Base-by-base conservation (phyloP, 2,113 vertebrate species). In the Acrocephalus arundinaceus region DNA sequence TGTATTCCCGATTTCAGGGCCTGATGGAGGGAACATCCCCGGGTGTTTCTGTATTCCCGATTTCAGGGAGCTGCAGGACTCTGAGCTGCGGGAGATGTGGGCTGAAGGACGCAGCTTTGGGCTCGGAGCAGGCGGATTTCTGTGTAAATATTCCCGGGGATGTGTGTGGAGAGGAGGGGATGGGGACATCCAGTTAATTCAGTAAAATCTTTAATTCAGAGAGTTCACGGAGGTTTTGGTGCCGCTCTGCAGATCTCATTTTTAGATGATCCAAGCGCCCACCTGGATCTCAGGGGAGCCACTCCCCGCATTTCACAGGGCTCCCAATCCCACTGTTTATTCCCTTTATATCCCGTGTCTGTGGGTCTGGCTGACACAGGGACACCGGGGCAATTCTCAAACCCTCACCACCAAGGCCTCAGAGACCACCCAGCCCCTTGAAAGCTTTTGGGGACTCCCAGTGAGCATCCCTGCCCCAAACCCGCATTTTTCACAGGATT, bases 401-500 rank as follows among this genome's bases (percentile, higher is more conserved):
- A 24, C 7, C 51, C 30, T 3, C 58, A 52, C 4, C 16, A 25
- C 28, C 1, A 1, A 24, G 57, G 23, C 41, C 25, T 31, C 9
- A 14, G 15, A 35, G 18, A 48, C 16, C 41, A 15, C 14, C 19
- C 52, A 33, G 67, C 35, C 18, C 52, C 13, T 1, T 10, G 39
- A 13, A 10, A 18, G 21, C 37, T 48, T 23, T 11, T 25, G 48
- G 57, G 43, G 21, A 17, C 46, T 61, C 55, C 4, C 7, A 9
- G n/a, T 1, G 46, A 73, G 19, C n/a, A 59, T 2, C 45, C 8
- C 51, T 48, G 59, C 13, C 52, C 39, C 35, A 58, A 39, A 41
- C 16, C 9, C 0, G 0, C 25, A 7, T 41, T 57, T 31, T 48
- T 54, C 37, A 15, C n/a, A 8, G 57, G 17, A 16, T 4, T 41